A percentile compares a stretch with the other conserved stretches of the same genome.
Conservation (phyloP, 2,113 vertebrate genomes). For the Labeo catla region DNA sequence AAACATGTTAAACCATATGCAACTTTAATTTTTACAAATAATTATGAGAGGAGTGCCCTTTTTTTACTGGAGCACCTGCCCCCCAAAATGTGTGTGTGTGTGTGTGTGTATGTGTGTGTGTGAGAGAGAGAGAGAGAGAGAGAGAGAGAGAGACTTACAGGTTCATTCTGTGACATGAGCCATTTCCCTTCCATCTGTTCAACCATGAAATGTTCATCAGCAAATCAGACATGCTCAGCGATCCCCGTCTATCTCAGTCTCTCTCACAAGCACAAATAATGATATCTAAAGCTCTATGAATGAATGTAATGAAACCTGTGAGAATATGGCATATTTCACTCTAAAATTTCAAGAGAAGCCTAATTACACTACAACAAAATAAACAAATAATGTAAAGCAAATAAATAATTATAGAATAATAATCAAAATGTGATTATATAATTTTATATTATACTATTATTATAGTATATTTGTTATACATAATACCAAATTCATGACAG, state of each 20-base stretch:
- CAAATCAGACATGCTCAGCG: conserved; percentile 8
- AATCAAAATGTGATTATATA: not conserved
- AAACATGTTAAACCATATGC: not conserved
- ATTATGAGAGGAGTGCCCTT: too few species aligned
- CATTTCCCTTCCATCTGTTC: conserved; percentile 30
- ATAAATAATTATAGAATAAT: not conserved
- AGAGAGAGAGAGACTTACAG: conserved; percentile 5
- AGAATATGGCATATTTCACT: not conserved
- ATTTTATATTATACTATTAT: not conserved
- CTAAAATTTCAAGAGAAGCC: not conserved
- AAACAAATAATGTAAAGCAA: not conserved
- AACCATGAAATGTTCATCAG: conserved; percentile 43
- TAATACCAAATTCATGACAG: not conserved
- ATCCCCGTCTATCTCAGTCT: not conserved
- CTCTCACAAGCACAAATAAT: not conserved
- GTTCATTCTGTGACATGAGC: conserved; percentile 33
- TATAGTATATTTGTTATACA: not conserved
- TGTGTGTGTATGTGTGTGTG: too few species aligned
- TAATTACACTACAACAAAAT: not conserved
- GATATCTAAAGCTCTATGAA: not conserved
- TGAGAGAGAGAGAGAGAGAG: not conserved
- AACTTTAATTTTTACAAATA: not conserved
- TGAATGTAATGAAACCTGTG: not conserved
- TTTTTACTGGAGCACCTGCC: too few species aligned
- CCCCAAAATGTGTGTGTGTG: too few species aligned